Evolutionary conservation across 2,797 vertebrate species (phyloP), one percentile per base, ranked within the genome.

Genomic region (Halcyon chelicuti): DNA sequence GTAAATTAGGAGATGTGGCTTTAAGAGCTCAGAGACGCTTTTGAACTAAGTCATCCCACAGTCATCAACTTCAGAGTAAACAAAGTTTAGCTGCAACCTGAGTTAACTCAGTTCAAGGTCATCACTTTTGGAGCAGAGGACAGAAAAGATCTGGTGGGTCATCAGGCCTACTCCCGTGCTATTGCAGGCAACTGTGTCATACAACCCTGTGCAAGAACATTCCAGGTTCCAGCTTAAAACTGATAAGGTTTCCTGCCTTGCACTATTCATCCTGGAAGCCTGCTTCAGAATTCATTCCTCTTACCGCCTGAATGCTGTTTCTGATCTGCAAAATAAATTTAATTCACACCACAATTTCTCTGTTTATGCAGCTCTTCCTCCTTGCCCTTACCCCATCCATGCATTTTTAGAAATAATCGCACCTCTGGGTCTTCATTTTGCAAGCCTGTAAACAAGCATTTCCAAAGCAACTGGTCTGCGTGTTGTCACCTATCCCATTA

Each of bases 71-170:
- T 88, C n/a, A 91, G 52, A 74, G 81, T 71, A 94, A 94, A 94
- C 72, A 91, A 81, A 86, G 33, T 82, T 92, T 82, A 89, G 47
- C 75, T 92, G 78, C 81, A 91, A 92, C 72, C 78, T 88, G 91
- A 92, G 85, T 81, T 93, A 80, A 88, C 46, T 66, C 82, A 47
- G 85, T 72, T 96, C 95, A 97, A 94, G 95, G 92, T 95, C 93
- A 93, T n/a, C 19, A 29, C 35, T 78, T 89, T 55, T 16, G 14
- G 77, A 93, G 29, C 60, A 76, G 25, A 12, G 49, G 19, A 21
- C 74, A 88, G 77, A 63, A 88, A 70, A 73, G 28, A 90, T 79
- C 90, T 92, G 62, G 33, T n/a, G 71, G 90, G 88, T 92, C 90
- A 95, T 31, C 77, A 93, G 78, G 74, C 55, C 86, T 79, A 73